These are phyloP conservation scores for Hypotaenidia okinawae DNA, from an alignment of 2,797 vertebrate genomes.

Conservation along the genomic window DNA sequence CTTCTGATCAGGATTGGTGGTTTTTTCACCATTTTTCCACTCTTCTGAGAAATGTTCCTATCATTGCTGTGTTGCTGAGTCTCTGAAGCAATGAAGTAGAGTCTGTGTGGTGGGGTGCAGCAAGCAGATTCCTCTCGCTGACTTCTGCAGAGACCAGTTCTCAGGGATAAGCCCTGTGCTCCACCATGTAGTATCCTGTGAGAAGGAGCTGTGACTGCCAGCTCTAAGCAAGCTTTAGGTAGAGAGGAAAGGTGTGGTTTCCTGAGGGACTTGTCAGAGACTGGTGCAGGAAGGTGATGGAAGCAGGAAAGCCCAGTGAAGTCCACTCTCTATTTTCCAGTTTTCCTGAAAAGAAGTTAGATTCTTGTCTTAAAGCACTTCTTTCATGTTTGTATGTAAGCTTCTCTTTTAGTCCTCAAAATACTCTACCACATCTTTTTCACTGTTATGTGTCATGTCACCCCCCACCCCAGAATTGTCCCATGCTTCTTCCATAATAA, in stretches of 20 bases:
- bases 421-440: neutral
- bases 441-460: neutral
- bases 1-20: neutral
- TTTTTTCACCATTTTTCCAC: neutral
- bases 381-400: neutral
- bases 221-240: neutral
- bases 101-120: neutral
- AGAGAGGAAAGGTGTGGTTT: neutral
- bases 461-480: neutral
- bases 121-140: neutral
- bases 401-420: neutral
- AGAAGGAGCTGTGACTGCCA: fast-evolving
- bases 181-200: fast-evolving
- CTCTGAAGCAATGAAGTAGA: neutral
- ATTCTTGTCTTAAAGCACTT: neutral
- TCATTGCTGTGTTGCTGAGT: neutral
- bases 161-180: neutral
- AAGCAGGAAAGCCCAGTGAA: neutral
- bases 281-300: neutral
- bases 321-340: neutral
- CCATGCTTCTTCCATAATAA: neutral
- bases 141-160: neutral
- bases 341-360: neutral
- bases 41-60: neutral
- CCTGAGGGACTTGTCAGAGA: fast-evolving